These are phyloP conservation scores for Passer montanus DNA, from an alignment of 2,113 vertebrate species.

Conservation along the genomic window DNA sequence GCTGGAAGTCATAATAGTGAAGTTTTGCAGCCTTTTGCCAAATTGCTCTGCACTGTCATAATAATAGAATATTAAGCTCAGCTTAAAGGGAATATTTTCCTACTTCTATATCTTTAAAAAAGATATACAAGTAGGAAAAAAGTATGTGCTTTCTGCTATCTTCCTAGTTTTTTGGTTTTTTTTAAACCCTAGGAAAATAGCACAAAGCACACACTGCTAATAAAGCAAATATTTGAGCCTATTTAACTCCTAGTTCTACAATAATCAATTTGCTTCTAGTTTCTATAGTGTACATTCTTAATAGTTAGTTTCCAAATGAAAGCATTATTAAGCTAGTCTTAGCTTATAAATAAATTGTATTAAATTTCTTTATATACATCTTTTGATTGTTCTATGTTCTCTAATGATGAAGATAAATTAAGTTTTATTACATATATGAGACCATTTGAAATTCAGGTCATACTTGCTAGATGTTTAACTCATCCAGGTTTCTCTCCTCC, in stretches of 20 bases:
- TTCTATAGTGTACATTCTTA: background rate
- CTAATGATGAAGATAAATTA: background rate
- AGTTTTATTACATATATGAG: background rate
- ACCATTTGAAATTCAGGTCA: background rate
- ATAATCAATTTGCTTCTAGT: background rate
- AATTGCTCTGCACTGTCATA: background rate
- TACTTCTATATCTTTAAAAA: background rate
- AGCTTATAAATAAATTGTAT: background rate
- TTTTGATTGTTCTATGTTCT: background rate
- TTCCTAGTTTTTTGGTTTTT: too few species aligned
- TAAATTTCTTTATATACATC: background rate
- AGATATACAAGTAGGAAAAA: too few species aligned
- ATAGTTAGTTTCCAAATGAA: background rate
- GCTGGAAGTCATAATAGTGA: background rate
- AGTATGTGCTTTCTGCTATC: too few species aligned
- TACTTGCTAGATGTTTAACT: background rate
- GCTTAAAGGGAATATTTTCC: background rate
- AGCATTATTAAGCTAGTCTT: background rate
- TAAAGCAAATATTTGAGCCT: background rate
- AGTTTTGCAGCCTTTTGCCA: background rate
- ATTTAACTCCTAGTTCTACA: background rate
- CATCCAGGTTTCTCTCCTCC: background rate
- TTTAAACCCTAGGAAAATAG: background rate
- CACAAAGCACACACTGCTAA: background rate
- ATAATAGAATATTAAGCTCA: background rate